Percentiles rank a stretch among this genome's conserved stretches.
Conservation (phyloP, 2,797 vertebrate genomes). For the Sarcoramphus papa region DNA sequence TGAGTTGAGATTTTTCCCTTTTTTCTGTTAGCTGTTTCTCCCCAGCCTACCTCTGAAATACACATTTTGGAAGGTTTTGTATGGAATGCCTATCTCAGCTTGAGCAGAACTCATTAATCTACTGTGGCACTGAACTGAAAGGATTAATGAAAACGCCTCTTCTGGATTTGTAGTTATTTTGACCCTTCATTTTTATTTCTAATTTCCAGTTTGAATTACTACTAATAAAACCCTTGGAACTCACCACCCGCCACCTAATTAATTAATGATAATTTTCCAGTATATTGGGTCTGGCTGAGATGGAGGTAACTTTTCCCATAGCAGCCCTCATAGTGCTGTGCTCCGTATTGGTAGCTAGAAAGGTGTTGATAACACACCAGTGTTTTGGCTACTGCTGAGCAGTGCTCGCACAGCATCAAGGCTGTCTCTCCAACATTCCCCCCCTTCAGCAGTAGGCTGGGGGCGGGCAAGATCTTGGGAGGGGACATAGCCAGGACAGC, state of each 20-base stretch:
- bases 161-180: constrained; percentile 8
- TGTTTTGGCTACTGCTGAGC: neutral
- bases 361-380: neutral
- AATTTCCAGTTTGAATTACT: constrained; percentile 10
- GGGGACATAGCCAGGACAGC: too few species aligned
- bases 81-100: neutral
- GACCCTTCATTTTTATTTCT: constrained; percentile 1
- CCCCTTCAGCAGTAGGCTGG: neutral
- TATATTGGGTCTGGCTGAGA: neutral
- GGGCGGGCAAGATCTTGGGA: neutral
- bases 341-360: neutral
- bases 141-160: neutral
- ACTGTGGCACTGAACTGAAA: neutral
- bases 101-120: constrained; percentile 28
- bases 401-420: neutral
- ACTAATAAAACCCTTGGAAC: neutral
- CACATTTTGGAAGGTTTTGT: neutral
- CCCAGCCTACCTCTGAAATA: neutral
- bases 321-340: neutral
- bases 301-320: neutral
- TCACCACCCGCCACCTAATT: neutral
- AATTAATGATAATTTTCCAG: neutral
- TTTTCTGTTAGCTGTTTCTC: neutral
- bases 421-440: neutral
- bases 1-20: neutral